These are phyloP conservation scores for Lates calcarifer DNA, from an alignment of 2,113 vertebrate species.

Conservation along the genomic window DNA sequence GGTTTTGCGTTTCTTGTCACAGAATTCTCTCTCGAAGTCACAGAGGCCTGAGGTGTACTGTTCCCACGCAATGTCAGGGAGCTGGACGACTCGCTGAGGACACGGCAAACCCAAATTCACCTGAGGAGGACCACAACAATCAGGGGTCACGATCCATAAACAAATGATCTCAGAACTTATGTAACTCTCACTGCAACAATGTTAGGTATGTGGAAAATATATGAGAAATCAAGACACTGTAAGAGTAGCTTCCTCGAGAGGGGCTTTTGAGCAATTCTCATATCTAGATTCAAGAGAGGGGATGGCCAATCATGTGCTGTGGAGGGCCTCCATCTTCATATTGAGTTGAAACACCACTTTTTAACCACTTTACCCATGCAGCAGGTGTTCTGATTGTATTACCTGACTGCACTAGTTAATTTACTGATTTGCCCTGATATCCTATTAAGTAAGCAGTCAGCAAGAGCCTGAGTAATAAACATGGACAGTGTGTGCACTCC, in stretches of 20 bases:
- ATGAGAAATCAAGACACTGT: not conserved
- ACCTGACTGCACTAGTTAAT: not conserved
- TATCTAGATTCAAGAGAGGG: too few relatives aligned
- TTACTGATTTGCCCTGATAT: not conserved
- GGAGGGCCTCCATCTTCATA: too few relatives aligned
- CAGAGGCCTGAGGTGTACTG: conserved; percentile 97
- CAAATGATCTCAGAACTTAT: not conserved
- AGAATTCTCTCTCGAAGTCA: conserved; percentile 96
- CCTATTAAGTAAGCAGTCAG: not conserved
- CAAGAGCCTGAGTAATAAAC: not conserved
- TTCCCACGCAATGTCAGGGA: conserved; percentile 97
- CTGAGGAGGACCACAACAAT: conserved; percentile 76
- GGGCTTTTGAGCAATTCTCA: too few relatives aligned
- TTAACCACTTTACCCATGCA: not conserved
- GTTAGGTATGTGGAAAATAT: not conserved
- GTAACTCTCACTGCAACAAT: not conserved
- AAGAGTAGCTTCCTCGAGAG: not conserved
- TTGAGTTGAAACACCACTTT: not conserved
- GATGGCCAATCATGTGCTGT: too few relatives aligned
- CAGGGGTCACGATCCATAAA: not conserved
- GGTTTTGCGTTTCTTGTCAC: conserved; percentile 95
- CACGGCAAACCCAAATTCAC: conserved; percentile 92
- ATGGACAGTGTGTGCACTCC: not conserved
- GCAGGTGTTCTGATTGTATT: not conserved
- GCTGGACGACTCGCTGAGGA: conserved; percentile 96